Conservation (phyloP, 2,888 invertebrate species). For the Amaurobius ferox region DNA sequence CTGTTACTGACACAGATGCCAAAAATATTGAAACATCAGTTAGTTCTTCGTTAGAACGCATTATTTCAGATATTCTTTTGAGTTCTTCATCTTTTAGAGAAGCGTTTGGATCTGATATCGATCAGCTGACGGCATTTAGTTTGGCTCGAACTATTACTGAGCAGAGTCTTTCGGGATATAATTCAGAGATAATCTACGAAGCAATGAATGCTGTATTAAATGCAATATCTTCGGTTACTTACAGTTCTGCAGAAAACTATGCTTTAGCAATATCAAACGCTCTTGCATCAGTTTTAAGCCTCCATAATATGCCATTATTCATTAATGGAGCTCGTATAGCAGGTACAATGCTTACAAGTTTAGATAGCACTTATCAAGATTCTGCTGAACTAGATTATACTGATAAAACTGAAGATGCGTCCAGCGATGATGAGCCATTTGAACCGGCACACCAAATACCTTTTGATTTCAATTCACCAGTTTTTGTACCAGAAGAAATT, state of each 20-base stretch:
- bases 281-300: background rate
- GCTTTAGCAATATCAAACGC: background rate
- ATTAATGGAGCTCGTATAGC: background rate
- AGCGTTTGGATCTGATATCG: background rate
- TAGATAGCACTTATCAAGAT: background rate
- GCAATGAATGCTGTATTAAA: background rate
- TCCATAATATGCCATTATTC: background rate
- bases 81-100: background rate
- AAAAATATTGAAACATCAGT: background rate
- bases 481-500: background rate
- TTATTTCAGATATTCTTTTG: background rate
- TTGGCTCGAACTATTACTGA: background rate
- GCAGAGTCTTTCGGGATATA: background rate
- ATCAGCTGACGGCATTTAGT: background rate
- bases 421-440: background rate
- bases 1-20: background rate
- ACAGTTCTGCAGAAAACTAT: background rate
- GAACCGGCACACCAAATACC: no score
- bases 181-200: background rate
- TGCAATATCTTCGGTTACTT: background rate
- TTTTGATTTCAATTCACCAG: background rate
- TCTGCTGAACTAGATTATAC: background rate
- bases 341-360: background rate
- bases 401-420: background rate
- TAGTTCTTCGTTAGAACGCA: background rate